These are phyloP conservation scores for Eristalis arbustorum DNA, from an alignment of 2,888 invertebrate genomes.

Conservation along the genomic window DNA sequence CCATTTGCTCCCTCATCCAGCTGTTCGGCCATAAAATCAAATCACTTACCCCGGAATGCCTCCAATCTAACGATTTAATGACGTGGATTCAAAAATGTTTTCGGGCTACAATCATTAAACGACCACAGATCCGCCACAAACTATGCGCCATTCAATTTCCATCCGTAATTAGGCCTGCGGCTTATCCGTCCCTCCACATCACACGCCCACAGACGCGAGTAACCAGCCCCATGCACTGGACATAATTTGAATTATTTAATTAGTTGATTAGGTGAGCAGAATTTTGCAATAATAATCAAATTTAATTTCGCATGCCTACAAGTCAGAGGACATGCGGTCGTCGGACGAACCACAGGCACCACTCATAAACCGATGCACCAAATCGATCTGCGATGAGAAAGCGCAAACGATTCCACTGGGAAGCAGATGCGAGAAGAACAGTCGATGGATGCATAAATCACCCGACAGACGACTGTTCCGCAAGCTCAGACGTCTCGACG, in stretches of 20 bases:
- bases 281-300: conserved; percentile 58
- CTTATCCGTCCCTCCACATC: background rate
- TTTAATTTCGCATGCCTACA: conserved; percentile 49
- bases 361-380: conserved; percentile 54
- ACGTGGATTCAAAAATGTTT: conserved; percentile 22
- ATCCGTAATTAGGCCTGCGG: conserved; percentile 41
- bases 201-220: background rate
- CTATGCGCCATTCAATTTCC: conserved; percentile 37
- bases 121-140: conserved; percentile 32
- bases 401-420: background rate
- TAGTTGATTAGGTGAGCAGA: conserved; percentile 57
- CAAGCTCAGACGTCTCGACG: conserved; percentile 65
- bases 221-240: background rate
- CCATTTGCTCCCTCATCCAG: background rate
- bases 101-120: conserved; percentile 10
- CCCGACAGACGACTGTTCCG: conserved; percentile 37
- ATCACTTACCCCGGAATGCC: background rate
- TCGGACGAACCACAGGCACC: conserved; percentile 21
- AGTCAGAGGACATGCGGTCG: conserved; percentile 12
- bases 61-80: conserved; percentile 6
- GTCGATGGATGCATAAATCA: conserved; percentile 57
- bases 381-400: conserved; percentile 20
- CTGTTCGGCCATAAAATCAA: background rate
- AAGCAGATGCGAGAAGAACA: background rate
- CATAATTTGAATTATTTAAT: conserved; percentile 58